A percentile compares a stretch with the other conserved stretches of the same genome.
Conservation (phyloP, 2,888 invertebrate genomes). For the Heliconius ismenius region DNA sequence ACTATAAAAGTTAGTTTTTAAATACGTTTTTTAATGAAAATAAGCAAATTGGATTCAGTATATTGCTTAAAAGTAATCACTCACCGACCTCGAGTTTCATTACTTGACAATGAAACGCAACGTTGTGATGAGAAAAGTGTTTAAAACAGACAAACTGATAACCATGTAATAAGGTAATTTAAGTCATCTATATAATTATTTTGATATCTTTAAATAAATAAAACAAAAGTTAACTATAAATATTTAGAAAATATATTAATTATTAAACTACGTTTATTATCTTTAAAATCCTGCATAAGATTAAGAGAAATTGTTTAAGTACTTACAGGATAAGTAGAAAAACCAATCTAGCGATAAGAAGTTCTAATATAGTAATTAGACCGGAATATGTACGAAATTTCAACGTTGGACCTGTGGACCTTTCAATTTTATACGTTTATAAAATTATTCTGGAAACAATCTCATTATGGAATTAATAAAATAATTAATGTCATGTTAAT, state of each 20-base stretch:
- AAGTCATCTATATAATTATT: not conserved
- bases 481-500: not conserved
- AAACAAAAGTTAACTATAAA: not conserved
- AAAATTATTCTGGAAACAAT: no score
- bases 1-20: conserved; percentile 14
- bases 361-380: no score
- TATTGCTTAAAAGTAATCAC: conserved; percentile 42
- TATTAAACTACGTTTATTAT: no score
- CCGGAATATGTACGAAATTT: no score
- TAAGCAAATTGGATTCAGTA: conserved; percentile 35
- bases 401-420: no score
- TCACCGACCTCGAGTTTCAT: conserved; percentile 42
- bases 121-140: conserved; percentile 11
- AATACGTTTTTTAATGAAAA: conserved; percentile 28
- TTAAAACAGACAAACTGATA: not conserved
- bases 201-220: not conserved
- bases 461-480: not conserved
- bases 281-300: no score
- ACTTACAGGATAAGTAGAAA: no score
- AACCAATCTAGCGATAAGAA: no score
- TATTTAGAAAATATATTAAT: not conserved
- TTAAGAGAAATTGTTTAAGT: no score
- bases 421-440: no score
- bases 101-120: conserved; percentile 45
- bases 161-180: conserved; percentile 8